Percentiles rank a stretch among this genome's conserved stretches.
Conservation (phyloP, 2,113 vertebrate genomes). For the Loxodonta africana region DNA sequence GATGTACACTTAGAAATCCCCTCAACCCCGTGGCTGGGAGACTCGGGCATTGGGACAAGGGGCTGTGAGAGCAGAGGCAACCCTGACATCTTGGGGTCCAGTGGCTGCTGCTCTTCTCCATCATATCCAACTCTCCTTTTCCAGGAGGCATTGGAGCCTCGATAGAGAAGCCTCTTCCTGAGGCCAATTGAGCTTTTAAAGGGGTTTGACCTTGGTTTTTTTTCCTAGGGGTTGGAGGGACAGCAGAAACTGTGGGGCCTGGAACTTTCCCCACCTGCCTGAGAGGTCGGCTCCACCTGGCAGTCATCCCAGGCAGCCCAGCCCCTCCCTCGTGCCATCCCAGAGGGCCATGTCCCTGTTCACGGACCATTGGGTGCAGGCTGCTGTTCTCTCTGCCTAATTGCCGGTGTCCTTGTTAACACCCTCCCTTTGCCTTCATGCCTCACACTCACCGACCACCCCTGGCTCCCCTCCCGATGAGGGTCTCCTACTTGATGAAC, state of each 20-base stretch:
- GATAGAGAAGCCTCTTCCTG: background rate
- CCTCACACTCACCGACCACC: conserved; percentile 3
- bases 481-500: conserved; percentile 79
- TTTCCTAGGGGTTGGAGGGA: background rate
- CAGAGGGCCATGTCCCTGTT: conserved; percentile 2
- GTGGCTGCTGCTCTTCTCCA: background rate
- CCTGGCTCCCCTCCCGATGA: background rate
- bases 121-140: background rate
- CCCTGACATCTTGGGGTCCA: background rate
- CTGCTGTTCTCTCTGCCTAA: conserved; percentile 22
- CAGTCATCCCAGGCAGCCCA: conserved; percentile 26
- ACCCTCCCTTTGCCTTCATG: conserved; percentile 62
- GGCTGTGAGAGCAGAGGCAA: background rate
- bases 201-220: conserved; percentile 32
- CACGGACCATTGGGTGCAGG: conserved; percentile 30
- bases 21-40: background rate
- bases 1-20: background rate
- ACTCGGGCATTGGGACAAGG: background rate
- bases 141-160: background rate
- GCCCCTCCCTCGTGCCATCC: background rate
- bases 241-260: background rate
- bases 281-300: conserved; percentile 32
- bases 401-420: conserved; percentile 78
- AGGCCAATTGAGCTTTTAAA: background rate
- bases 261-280: background rate